Percentiles rank a stretch among this genome's conserved stretches.
Evolutionary conservation across 2,888 invertebrate species (phyloP).

Genomic region (Lasioglossum villosulum): DNA sequence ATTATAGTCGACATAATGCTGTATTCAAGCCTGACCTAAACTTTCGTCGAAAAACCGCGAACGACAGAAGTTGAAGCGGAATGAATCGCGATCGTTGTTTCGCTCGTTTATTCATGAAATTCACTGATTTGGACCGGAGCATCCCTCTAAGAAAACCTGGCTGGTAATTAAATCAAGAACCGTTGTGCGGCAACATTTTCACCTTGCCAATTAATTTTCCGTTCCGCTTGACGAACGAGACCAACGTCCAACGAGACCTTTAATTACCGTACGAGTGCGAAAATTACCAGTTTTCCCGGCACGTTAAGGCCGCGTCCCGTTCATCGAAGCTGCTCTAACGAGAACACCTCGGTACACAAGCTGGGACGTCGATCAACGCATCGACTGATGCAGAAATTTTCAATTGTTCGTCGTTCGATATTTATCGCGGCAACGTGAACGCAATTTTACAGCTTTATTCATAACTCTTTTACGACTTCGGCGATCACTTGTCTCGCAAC

Average conservation of each 20-base stretch:
- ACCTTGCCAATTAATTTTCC: conserved; percentile 52
- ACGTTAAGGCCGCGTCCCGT: conserved; percentile 5
- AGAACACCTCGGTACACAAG: not conserved
- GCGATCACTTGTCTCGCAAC: not conserved
- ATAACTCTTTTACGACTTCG: not conserved
- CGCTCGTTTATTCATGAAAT: conserved; percentile 41
- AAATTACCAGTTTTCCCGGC: conserved; percentile 37
- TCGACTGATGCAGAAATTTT: not conserved
- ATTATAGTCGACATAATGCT: not conserved
- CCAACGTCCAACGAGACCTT: conserved; percentile 16
- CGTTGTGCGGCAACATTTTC: conserved; percentile 43
- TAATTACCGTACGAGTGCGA: conserved; percentile 43
- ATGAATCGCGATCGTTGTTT: conserved; percentile 40
- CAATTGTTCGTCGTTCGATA: not conserved
- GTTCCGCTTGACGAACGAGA: conserved; percentile 42
- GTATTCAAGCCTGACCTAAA: not conserved
- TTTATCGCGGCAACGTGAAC: not conserved
- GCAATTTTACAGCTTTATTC: not conserved
- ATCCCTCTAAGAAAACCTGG: conserved; percentile 27
- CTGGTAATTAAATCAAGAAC: conserved; percentile 43
- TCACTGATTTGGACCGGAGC: conserved; percentile 8
- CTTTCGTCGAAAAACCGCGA: not conserved
- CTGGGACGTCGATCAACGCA: not conserved
- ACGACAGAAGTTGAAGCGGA: not conserved
- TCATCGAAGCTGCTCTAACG: not conserved